Evolutionary conservation across 2,888 invertebrate species (phyloP).

Genomic region (Cephus sareptanus): DNA sequence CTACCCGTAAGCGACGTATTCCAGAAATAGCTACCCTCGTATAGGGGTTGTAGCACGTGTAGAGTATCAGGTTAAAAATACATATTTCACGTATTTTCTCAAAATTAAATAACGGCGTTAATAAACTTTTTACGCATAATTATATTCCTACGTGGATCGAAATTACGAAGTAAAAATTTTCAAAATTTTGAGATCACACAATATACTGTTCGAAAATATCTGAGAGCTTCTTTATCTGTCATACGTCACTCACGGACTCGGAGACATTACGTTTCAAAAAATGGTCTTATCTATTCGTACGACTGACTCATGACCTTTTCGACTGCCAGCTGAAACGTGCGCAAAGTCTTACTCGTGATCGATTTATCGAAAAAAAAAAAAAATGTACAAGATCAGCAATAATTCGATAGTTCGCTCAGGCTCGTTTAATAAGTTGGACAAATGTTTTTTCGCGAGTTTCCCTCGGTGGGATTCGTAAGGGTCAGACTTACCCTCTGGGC

Average conservation of each 20-base stretch:
- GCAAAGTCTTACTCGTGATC: not conserved
- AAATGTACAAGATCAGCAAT: constrained; percentile 30
- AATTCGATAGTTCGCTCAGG: constrained; percentile 33
- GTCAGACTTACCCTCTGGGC: not conserved
- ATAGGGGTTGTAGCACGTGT: not conserved
- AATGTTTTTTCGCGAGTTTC: constrained; percentile 34
- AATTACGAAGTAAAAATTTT: not conserved
- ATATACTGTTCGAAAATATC: not conserved
- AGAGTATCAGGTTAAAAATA: not conserved
- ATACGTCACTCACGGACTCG: not conserved
- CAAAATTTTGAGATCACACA: not conserved
- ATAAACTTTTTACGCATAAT: not conserved
- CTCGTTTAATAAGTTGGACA: constrained; percentile 39
- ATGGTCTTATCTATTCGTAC: no score
- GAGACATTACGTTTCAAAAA: not conserved
- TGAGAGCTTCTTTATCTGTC: not conserved
- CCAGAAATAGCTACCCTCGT: not conserved
- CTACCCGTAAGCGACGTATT: not conserved
- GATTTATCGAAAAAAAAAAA: constrained; percentile 11
- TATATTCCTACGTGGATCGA: not conserved
- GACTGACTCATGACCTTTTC: not conserved
- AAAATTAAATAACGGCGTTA: not conserved
- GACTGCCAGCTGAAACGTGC: no score
- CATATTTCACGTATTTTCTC: not conserved
- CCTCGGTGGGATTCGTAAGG: not conserved